A percentile compares a stretch with the other conserved stretches of the same genome.
phyloP scores from a whole-genome alignment of 1,140 invertebrate genomes.

The Nomia melanderi region DNA sequence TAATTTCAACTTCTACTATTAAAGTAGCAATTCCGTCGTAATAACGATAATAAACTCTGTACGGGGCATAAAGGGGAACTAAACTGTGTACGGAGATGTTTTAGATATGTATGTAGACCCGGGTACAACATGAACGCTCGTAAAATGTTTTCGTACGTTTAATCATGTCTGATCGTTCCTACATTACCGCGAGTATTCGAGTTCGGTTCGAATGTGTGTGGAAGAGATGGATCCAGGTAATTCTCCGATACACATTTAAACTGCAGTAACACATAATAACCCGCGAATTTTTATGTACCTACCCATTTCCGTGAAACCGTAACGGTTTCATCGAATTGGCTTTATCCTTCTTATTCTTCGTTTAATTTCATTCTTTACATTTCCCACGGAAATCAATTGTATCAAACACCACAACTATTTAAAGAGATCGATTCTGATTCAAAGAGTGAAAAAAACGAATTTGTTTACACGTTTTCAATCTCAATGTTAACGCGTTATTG shows the following conservation, averaged over 20 bases:
- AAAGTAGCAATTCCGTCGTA: background rate
- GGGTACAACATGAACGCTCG: background rate
- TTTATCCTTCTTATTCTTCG: background rate
- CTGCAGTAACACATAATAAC: background rate
- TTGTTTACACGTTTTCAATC: too few relatives aligned
- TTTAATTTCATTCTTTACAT: background rate
- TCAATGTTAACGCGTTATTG: too few relatives aligned
- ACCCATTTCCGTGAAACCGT: background rate
- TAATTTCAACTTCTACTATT: background rate
- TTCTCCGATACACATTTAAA: background rate
- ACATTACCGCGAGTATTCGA: too few relatives aligned
- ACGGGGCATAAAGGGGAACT: background rate
- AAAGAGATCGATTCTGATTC: too few relatives aligned
- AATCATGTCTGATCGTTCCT: conserved; percentile 7
- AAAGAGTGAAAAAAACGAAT: too few relatives aligned
- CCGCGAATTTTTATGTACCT: background rate
- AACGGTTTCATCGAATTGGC: background rate
- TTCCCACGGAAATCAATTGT: too few relatives aligned
- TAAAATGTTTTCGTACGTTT: conserved; percentile 24
- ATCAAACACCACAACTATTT: too few relatives aligned
- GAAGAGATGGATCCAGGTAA: background rate
- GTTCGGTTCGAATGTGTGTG: background rate
- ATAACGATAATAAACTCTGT: conserved; percentile 36
- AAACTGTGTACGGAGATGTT: background rate
- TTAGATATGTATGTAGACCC: background rate